Evolutionary conservation across 1,140 invertebrate genomes (phyloP), one percentile per base, ranked within the genome.

Genomic region (Drosophila leontia): DNA sequence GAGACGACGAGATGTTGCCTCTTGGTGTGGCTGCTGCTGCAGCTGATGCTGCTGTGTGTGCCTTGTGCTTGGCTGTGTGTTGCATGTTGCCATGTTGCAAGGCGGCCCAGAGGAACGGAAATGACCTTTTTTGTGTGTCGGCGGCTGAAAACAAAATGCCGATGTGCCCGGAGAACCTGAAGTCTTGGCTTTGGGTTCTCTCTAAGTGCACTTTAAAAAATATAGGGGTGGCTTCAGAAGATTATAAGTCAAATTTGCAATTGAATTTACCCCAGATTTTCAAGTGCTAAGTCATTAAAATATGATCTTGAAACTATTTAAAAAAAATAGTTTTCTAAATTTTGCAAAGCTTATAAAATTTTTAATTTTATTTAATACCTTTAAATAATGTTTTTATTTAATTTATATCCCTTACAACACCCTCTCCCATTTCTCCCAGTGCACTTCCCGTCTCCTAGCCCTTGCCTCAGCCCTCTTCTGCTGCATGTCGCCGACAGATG

Each of bases 401-500:
- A 51, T 51, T 34, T 50, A 12, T 15, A 6, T n/a, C 15, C 8
- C 7, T 53, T 53, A 53, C 29, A 35, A 19, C 17, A 19, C 17
- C 7, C 17, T 55, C 11, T 23, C 29, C 4, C 11, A 3, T 59
- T 44, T 63, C n/a, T 44, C 29, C 55, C 55, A 61, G 51, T 55
- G 51, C 34, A 6, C 4, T 37, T 15, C 7, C 12, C 34, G 2
- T 23, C 51, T 23, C 51, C 34, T 23, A 55, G 12, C 51, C 51
- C 51, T 23, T 23, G 7, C 35, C 60, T 35, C 51, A 44, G 41
- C 55, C 48, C 63, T 57, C 50, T 42, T 26, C 29, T 42, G 79
- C 80, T 78, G 82, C 82, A 81, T 87, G 83, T 87, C 87, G 72
- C 84, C 76, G 84, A 88, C 84, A 88, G 84, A 88, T 88, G 84